A percentile compares a stretch with the other conserved stretches of the same genome.
These are phyloP conservation scores for Apodemia duryi DNA, from an alignment of 2,888 invertebrate genomes.

Conservation along the genomic window DNA sequence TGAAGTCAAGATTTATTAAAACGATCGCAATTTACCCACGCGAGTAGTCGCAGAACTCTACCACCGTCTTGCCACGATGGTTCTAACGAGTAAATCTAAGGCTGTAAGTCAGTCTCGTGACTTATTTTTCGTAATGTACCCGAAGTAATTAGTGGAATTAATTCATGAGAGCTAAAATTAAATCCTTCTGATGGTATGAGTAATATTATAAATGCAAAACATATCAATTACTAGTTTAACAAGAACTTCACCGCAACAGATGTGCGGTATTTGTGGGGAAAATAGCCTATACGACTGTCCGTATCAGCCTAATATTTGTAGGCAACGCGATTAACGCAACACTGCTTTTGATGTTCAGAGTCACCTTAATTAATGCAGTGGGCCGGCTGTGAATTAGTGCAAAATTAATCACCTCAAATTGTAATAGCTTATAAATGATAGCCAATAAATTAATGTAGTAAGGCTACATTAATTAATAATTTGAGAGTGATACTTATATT, in stretches of 20 bases:
- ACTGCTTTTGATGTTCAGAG: constrained; percentile 22
- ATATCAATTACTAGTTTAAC: constrained; percentile 29
- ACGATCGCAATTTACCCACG: no score
- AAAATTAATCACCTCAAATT: neutral
- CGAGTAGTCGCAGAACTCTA: no score
- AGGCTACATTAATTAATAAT: neutral
- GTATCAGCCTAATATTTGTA: constrained; percentile 39
- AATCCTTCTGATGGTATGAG: no score
- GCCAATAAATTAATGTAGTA: neutral
- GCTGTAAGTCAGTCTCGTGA: neutral
- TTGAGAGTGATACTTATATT: no score
- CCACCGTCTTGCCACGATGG: no score
- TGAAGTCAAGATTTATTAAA: no score
- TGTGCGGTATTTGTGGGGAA: constrained; percentile 30
- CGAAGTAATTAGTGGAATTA: neutral
- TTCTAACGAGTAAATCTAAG: no score
- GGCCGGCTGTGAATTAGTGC: constrained; percentile 3
- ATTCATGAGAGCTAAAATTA: neutral
- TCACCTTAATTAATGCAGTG: constrained; percentile 10
- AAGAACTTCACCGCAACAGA: constrained; percentile 29
- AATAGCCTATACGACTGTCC: constrained; percentile 52
- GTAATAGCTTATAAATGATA: neutral
- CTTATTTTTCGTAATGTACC: neutral
- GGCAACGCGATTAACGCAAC: constrained; percentile 51
- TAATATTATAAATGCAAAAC: constrained; percentile 22